These are phyloP conservation scores for Pampus argenteus DNA, from an alignment of 2,797 vertebrate species.

Conservation along the genomic window DNA sequence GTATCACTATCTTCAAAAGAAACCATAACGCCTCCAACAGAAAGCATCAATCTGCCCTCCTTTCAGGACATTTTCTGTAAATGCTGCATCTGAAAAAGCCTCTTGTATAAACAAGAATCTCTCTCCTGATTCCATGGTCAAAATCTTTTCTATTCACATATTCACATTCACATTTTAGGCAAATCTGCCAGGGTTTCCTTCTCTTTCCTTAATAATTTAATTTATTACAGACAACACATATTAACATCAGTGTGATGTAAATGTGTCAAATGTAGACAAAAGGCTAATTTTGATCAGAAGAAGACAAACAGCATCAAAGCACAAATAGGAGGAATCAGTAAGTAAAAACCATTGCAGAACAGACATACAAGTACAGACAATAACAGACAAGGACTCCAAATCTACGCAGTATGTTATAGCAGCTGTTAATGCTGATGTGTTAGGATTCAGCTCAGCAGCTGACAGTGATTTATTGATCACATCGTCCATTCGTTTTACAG, in stretches of 20 bases:
- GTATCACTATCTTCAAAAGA: conserved; percentile 14
- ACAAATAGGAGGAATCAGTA: not conserved
- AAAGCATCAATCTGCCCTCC: conserved; percentile 26
- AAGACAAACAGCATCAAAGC: not conserved
- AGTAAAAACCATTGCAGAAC: too few relatives aligned
- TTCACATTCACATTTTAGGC: not conserved
- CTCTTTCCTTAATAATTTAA: not conserved
- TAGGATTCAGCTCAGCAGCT: conserved; percentile 1
- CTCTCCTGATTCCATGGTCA: not conserved
- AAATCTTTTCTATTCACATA: not conserved
- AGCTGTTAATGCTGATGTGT: not conserved
- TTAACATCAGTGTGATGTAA: not conserved
- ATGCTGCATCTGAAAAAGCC: not conserved
- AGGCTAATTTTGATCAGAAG: not conserved
- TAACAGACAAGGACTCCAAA: not conserved
- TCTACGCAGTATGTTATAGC: not conserved
- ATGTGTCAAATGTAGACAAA: not conserved
- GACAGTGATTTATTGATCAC: not conserved
- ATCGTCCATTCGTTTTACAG: not conserved
- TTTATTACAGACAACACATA: not conserved
- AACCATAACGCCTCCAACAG: conserved; percentile 9
- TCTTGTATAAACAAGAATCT: not conserved
- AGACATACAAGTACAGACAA: too few relatives aligned
- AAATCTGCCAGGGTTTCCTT: not conserved
- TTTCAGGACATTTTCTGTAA: conserved; percentile 10